phyloP scores from a whole-genome alignment of 64 coral and sea anemone genomes.

The Montipora capricornis region DNA sequence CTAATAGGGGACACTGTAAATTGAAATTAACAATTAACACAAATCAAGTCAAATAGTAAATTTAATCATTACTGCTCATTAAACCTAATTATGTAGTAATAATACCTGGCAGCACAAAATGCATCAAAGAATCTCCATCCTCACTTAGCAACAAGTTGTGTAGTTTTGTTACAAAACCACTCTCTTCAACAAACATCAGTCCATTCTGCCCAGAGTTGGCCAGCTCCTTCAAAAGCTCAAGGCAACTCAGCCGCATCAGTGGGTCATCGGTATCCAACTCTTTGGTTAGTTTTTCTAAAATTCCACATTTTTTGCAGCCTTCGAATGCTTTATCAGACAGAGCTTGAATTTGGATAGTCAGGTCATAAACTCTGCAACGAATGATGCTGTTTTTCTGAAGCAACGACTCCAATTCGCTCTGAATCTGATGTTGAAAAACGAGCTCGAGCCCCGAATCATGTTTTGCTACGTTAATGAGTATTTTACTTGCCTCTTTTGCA shows the following conservation, averaged over 20 bases:
- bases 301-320: conserved; percentile 44
- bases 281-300: conserved; percentile 75
- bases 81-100: not conserved
- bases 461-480: conserved; percentile 81
- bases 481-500: conserved; percentile 76
- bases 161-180: conserved; percentile 67
- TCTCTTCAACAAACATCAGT: conserved; percentile 77
- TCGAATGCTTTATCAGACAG: conserved; percentile 63
- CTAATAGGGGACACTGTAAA: no score
- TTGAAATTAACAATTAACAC: no score
- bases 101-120: conserved; percentile 87
- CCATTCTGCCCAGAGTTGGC: conserved; percentile 70
- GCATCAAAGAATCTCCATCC: conserved; percentile 73
- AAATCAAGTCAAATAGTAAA: no score
- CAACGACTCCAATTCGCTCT: conserved; percentile 86
- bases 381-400: conserved; percentile 72
- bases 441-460: conserved; percentile 83
- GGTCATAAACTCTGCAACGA: conserved; percentile 88
- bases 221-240: conserved; percentile 86
- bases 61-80: not conserved
- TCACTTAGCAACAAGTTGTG: conserved; percentile 77
- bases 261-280: conserved; percentile 90
- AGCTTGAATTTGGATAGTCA: conserved; percentile 70
- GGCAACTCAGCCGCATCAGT: conserved; percentile 85
- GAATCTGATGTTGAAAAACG: conserved; percentile 79